Evolutionary conservation across 2,888 invertebrate species (phyloP).

Genomic region (Acanthosoma haemorrhoidale): DNA sequence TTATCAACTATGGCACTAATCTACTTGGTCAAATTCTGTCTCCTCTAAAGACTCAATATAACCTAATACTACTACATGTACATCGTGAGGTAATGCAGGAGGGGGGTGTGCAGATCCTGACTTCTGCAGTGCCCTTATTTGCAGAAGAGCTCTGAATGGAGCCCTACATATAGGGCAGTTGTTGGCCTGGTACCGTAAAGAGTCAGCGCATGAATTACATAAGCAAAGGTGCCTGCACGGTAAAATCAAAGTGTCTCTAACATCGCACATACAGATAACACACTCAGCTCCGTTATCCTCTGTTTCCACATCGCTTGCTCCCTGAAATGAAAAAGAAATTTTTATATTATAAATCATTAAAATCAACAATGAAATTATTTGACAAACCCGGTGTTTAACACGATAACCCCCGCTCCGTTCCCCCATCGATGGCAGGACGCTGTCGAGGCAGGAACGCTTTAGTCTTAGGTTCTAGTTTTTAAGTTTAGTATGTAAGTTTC

Average conservation of each 20-base stretch:
- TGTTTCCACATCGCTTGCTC: slow-evolving; percentile 71
- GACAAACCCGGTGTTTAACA: too few relatives aligned
- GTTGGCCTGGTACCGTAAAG: slow-evolving; percentile 92
- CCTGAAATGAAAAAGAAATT: slow-evolving; percentile 44
- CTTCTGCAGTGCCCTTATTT: slow-evolving; percentile 88
- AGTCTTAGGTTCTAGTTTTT: too few relatives aligned
- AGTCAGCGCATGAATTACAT: slow-evolving; percentile 96
- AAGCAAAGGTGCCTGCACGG: slow-evolving; percentile 95
- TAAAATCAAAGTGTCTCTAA: slow-evolving; percentile 91
- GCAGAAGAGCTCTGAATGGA: slow-evolving; percentile 94
- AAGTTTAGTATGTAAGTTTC: too few relatives aligned
- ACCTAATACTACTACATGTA: too few relatives aligned
- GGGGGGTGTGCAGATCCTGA: slow-evolving; percentile 50
- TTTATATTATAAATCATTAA: not conserved
- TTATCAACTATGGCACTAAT: too few relatives aligned
- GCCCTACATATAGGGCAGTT: slow-evolving; percentile 98
- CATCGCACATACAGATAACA: slow-evolving; percentile 98
- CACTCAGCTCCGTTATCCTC: slow-evolving; percentile 96
- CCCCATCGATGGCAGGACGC: too few relatives aligned
- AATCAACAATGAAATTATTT: not conserved
- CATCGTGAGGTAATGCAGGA: slow-evolving; percentile 33
- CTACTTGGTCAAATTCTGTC: too few relatives aligned
- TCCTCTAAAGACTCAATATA: too few relatives aligned
- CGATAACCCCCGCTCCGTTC: too few relatives aligned
- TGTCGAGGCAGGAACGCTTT: too few relatives aligned